Evolutionary conservation across 2,113 vertebrate genomes (phyloP).

Genomic region (Balaenoptera acutorostrata): DNA sequence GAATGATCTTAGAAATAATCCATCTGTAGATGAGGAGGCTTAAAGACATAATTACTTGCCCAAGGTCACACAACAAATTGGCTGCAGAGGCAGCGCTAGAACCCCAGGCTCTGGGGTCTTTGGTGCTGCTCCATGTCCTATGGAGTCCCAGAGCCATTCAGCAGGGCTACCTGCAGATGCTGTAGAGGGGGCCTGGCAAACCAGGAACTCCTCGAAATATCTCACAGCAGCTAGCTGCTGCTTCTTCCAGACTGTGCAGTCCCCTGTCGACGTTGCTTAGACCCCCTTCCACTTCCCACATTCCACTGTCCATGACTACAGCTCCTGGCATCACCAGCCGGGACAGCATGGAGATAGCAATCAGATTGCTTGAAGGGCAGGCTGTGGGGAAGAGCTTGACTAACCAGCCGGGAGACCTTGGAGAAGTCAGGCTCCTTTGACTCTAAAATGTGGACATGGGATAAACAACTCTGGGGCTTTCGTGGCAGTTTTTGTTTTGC

Average conservation of each 20-base stretch:
- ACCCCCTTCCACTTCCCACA: background rate
- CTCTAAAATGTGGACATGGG: background rate
- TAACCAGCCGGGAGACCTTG: background rate
- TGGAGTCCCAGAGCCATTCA: background rate
- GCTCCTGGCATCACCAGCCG: background rate
- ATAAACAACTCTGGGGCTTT: background rate
- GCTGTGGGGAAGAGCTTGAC: background rate
- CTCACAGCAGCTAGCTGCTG: background rate
- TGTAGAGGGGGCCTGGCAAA: background rate
- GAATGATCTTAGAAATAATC: background rate
- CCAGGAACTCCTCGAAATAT: background rate
- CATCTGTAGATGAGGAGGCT: background rate
- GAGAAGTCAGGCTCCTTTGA: background rate
- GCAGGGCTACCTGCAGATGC: background rate
- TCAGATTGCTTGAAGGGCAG: background rate
- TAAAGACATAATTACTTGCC: background rate
- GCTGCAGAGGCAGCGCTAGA: background rate
- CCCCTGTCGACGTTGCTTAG: fast-evolving
- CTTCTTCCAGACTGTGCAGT: background rate
- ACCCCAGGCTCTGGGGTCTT: background rate
- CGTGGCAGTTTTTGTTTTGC: background rate
- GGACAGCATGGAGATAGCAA: background rate
- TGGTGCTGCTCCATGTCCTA: background rate
- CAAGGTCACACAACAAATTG: background rate
- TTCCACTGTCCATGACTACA: background rate